phyloP scores from a whole-genome alignment of 2,113 vertebrate genomes.

The Gavia stellata region DNA sequence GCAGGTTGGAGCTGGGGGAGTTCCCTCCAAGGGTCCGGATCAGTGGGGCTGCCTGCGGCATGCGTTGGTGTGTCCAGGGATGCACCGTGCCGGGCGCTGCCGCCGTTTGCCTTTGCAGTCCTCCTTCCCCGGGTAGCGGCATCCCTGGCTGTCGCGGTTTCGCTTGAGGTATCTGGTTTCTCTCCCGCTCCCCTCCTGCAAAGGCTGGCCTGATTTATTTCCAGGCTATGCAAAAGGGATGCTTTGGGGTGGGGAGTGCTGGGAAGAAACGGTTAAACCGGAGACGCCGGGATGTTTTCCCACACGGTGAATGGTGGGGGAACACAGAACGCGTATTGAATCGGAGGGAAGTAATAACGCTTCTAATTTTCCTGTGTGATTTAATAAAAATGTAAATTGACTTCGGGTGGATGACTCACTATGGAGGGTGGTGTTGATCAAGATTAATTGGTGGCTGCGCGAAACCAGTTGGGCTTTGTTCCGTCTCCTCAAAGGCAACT shows the following conservation, averaged over 20 bases:
- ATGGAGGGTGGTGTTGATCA: conserved; percentile 38
- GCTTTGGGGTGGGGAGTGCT: background rate
- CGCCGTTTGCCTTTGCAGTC: background rate
- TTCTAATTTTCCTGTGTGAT: conserved; percentile 70
- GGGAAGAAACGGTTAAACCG: conserved; percentile 3
- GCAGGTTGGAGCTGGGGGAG: background rate
- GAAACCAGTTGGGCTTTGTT: conserved; percentile 66
- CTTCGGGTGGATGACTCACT: conserved; percentile 9
- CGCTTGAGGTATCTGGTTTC: background rate
- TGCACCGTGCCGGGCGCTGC: background rate
- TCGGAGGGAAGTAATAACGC: conserved; percentile 31
- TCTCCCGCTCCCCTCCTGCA: background rate
- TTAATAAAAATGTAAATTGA: conserved; percentile 76
- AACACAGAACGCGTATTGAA: background rate
- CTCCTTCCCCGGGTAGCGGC: background rate
- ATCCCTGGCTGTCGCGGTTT: background rate
- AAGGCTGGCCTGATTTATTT: background rate
- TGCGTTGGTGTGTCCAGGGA: background rate
- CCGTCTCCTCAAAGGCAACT: background rate
- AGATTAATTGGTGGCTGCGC: conserved; percentile 15
- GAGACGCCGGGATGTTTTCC: conserved; percentile 37
- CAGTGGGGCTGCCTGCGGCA: background rate
- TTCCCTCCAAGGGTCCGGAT: background rate
- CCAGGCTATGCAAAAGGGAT: background rate
- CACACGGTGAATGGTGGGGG: background rate